phyloP scores from a whole-genome alignment of 2,113 vertebrate genomes.

The Corythaixoides concolor region DNA sequence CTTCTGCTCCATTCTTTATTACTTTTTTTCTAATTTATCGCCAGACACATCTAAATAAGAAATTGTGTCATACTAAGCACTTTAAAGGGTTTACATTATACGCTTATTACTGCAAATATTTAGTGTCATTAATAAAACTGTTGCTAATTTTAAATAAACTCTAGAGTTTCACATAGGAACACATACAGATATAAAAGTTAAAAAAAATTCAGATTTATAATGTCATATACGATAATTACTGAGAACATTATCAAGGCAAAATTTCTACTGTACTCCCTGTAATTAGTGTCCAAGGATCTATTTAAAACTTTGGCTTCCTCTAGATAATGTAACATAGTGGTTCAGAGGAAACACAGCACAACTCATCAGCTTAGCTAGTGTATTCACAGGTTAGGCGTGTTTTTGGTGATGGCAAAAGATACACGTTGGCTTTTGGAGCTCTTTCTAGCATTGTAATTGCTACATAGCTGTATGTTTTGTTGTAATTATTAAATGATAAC shows the following conservation, averaged over 20 bases:
- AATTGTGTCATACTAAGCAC: neutral
- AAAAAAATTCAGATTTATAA: slow-evolving; percentile 1
- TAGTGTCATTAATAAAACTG: slow-evolving; percentile 27
- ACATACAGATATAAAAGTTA: neutral
- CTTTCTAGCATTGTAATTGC: neutral
- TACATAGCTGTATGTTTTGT: neutral
- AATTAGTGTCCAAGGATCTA: slow-evolving; percentile 38
- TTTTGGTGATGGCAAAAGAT: neutral
- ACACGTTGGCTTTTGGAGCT: neutral
- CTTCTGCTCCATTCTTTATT: neutral
- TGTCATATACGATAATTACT: slow-evolving; percentile 43
- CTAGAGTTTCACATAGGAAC: neutral
- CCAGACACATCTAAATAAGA: neutral
- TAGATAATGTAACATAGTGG: neutral
- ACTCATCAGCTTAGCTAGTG: neutral
- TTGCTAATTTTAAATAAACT: slow-evolving; percentile 40
- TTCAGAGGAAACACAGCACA: neutral
- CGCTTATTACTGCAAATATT: neutral
- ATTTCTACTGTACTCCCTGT: neutral
- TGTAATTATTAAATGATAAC: neutral
- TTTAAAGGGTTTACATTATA: slow-evolving; percentile 1
- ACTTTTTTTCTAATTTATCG: neutral
- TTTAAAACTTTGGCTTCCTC: slow-evolving; percentile 21
- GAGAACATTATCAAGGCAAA: neutral
- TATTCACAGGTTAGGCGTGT: neutral